phyloP scores from a whole-genome alignment of 2,888 invertebrate species.

The Cryptocephalus primarius region DNA sequence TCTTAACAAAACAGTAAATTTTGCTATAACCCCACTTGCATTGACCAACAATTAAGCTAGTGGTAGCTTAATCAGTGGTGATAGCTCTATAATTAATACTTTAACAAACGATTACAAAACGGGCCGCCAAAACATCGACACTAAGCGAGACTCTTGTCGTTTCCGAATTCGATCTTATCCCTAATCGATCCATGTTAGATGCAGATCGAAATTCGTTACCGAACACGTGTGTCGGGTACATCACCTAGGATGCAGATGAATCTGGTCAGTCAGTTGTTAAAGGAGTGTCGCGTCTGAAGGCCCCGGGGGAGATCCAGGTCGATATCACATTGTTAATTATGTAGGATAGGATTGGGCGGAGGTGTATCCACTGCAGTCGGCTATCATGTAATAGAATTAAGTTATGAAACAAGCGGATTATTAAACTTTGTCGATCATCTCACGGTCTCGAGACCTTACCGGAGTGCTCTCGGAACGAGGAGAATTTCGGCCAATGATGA shows the following conservation, averaged over 20 bases:
- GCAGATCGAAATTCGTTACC: not conserved
- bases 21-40: no score
- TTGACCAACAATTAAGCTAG: no score
- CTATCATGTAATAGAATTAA: slow-evolving; percentile 33
- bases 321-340: slow-evolving; percentile 38
- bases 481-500: no score
- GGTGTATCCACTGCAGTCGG: slow-evolving; percentile 32
- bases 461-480: no score
- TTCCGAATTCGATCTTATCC: no score
- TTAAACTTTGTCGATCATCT: slow-evolving; percentile 23
- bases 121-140: no score
- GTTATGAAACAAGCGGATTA: slow-evolving; percentile 32
- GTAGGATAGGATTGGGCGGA: slow-evolving; percentile 34
- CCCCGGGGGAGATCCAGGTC: slow-evolving; percentile 22
- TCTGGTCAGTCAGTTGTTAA: slow-evolving; percentile 12
- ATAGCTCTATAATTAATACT: no score
- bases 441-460: slow-evolving; percentile 1
- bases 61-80: no score
- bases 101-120: no score
- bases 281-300: slow-evolving; percentile 7
- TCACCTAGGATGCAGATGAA: slow-evolving; percentile 2
- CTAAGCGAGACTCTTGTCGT: no score
- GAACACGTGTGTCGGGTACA: slow-evolving; percentile 5
- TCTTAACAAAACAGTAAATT: no score
- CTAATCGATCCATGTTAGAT: no score